Conservation (phyloP, 2,113 vertebrate species). For the Pseudopodoces humilis region DNA sequence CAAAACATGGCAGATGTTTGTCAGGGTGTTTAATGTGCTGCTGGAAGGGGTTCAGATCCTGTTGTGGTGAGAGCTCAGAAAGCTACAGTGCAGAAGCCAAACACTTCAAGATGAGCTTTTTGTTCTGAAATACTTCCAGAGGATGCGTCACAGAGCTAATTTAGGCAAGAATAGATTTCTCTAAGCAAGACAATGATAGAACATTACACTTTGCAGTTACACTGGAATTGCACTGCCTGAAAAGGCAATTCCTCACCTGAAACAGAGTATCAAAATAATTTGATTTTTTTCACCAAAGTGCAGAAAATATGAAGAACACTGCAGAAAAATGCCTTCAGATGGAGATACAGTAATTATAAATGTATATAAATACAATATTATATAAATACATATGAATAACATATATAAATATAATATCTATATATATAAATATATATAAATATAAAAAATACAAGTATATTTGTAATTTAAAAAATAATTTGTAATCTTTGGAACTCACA, state of each 20-base stretch:
- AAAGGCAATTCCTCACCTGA: constrained; percentile 32
- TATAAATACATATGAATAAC: not conserved
- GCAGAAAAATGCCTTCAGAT: constrained; percentile 14
- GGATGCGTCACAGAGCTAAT: constrained; percentile 51
- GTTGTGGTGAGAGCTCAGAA: not conserved
- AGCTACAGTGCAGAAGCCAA: not conserved
- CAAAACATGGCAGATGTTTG: not conserved
- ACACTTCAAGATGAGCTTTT: constrained; percentile 53
- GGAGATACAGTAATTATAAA: constrained; percentile 19
- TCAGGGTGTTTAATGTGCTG: not conserved
- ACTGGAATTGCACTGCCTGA: constrained; percentile 26
- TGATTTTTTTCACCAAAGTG: constrained; percentile 30
- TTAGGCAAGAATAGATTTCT: constrained; percentile 30
- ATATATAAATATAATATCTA: not conserved
- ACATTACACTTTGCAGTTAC: not conserved
- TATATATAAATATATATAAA: too few relatives aligned
- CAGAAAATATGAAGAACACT: constrained; percentile 20
- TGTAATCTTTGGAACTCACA: not conserved
- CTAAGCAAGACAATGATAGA: constrained; percentile 55
- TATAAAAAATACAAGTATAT: not conserved
- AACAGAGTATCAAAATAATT: constrained; percentile 12
- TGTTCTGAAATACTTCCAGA: constrained; percentile 60
- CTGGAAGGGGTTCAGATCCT: not conserved
- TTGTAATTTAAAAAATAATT: too few relatives aligned
- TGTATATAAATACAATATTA: too few relatives aligned